phyloP scores from a whole-genome alignment of 2,888 invertebrate genomes.

The Microchrysa polita region DNA sequence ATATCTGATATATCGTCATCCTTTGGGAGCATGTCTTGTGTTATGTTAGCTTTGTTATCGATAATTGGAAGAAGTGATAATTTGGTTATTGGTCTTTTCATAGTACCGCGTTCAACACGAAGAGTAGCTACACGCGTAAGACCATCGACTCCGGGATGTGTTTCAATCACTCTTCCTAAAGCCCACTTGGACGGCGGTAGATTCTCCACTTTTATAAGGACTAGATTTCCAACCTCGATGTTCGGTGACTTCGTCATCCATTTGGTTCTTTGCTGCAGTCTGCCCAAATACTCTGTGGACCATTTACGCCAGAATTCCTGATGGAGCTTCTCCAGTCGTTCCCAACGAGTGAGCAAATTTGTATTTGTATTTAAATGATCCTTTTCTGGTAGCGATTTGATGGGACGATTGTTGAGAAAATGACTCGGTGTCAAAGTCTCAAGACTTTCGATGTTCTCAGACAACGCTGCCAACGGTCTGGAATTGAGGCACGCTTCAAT shows the following conservation, averaged over 20 bases:
- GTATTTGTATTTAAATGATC: neutral
- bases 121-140: neutral
- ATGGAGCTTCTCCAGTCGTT: neutral
- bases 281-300: constrained; percentile 18
- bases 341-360: constrained; percentile 8
- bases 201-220: constrained; percentile 44
- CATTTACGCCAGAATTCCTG: constrained; percentile 24
- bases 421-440: constrained; percentile 45
- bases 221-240: constrained; percentile 33
- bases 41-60: no score
- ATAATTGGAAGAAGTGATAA: no score
- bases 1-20: no score
- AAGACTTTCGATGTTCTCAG: constrained; percentile 47
- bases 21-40: no score
- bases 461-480: constrained; percentile 51
- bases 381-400: constrained; percentile 14
- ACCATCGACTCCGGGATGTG: constrained; percentile 8
- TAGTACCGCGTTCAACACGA: no score
- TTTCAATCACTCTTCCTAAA: constrained; percentile 38
- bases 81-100: no score
- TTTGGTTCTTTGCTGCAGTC: neutral
- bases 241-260: no score
- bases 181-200: constrained; percentile 45
- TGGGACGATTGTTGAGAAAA: constrained; percentile 16
- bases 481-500: constrained; percentile 54